phyloP scores from a whole-genome alignment of 2,888 invertebrate genomes.

The Taenaris catops region DNA sequence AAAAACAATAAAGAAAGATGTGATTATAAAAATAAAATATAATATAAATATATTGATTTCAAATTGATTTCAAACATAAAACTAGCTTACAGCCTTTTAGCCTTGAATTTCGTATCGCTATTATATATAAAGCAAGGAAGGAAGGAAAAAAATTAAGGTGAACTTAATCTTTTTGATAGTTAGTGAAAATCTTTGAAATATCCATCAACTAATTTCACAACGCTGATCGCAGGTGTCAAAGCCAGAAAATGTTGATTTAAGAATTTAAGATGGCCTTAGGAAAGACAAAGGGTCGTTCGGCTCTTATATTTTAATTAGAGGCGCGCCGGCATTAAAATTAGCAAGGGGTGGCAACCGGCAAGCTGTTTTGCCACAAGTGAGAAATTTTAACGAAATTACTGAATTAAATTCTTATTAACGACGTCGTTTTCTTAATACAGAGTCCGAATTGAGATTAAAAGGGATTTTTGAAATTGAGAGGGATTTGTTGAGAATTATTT shows the following conservation, averaged over 20 bases:
- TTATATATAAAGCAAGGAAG: too few species aligned
- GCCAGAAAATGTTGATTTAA: slow-evolving; percentile 16
- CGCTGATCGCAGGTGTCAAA: slow-evolving; percentile 19
- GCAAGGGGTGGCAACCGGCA: slow-evolving; percentile 30
- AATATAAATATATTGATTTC: too few species aligned
- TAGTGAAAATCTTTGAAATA: too few species aligned
- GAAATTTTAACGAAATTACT: slow-evolving; percentile 30
- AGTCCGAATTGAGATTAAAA: slow-evolving; percentile 10
- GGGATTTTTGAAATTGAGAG: slow-evolving; percentile 3
- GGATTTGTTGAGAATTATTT: slow-evolving; percentile 3
- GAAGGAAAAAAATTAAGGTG: too few species aligned
- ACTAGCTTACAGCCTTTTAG: too few species aligned
- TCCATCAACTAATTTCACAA: slow-evolving; percentile 14
- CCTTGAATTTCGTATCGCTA: too few species aligned
- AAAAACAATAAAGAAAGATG: too few species aligned
- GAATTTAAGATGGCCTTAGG: slow-evolving; percentile 13
- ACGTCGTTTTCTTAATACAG: slow-evolving; percentile 16
- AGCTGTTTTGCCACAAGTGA: slow-evolving; percentile 31
- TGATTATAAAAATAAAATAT: too few species aligned
- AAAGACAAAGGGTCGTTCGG: slow-evolving; percentile 35
- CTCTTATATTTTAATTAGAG: slow-evolving; percentile 50
- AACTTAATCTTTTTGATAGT: too few species aligned
- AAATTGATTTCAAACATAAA: too few species aligned
- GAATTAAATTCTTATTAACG: slow-evolving; percentile 35
- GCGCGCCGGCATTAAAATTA: slow-evolving; percentile 41